These are phyloP conservation scores for Heterodera carotae DNA, from an alignment of 1,140 invertebrate genomes.

Conservation along the genomic window DNA sequence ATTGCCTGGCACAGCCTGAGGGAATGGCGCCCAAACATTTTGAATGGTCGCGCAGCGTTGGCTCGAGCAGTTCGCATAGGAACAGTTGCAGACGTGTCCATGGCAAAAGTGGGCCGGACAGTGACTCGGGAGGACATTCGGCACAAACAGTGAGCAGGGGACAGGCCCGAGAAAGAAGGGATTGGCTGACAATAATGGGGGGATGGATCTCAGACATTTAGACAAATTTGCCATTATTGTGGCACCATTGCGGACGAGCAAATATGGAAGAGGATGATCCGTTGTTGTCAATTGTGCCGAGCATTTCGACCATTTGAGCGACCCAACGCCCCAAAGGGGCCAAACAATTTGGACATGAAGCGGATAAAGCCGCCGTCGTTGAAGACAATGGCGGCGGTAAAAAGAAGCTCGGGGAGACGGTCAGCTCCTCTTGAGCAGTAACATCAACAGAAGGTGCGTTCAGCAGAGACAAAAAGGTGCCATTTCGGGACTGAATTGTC, in stretches of 20 bases:
- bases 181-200: background rate
- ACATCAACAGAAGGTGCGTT: too few species aligned
- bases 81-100: constrained; percentile 53
- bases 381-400: background rate
- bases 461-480: too few species aligned
- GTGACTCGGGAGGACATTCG: background rate
- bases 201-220: background rate
- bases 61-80: constrained; percentile 59
- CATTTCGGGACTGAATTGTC: background rate
- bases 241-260: background rate
- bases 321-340: constrained; percentile 23
- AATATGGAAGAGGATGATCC: background rate
- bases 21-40: constrained; percentile 30
- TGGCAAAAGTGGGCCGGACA: background rate
- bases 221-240: background rate
- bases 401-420: constrained; percentile 7
- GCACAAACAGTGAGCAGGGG: constrained; percentile 4
- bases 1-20: constrained; percentile 7
- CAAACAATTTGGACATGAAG: background rate
- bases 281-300: background rate
- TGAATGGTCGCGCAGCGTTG: constrained; percentile 55
- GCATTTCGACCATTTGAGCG: constrained; percentile 10
- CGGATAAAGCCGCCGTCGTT: background rate
- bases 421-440: background rate
- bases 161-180: background rate